Base-by-base conservation (phyloP, 2,113 vertebrate species). In the Anarhynchus alexandrinus region DNA sequence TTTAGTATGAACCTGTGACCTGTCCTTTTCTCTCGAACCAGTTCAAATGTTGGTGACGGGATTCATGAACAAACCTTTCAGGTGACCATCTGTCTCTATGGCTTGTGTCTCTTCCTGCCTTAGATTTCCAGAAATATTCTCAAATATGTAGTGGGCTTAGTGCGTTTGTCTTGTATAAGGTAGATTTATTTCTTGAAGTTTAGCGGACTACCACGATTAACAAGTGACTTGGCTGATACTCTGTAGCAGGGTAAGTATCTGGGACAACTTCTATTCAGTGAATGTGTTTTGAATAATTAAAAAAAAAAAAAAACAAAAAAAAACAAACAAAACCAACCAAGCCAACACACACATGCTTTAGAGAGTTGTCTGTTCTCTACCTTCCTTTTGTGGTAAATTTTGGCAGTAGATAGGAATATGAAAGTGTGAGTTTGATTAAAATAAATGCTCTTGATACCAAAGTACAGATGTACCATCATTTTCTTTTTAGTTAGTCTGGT, bases 391-490 rank as follows among this genome's bases (percentile, higher is more conserved):
- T 57, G 43, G 30, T 65, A 12, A 29, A 15, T 67, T 72, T 90
- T 84, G 59, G 59, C 29, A 66, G 32, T n/a, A 54, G 47, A 20
- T n/a, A 18, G 17, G n/a, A 81, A 32, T 67, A 14, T 4, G 23
- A 62, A 54, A 1, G 1, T 2, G 0, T 14, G 61, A 55, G 11
- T 26, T 74, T 0, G 10, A 57, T 57, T 49, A 47, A 81, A 83
- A 59, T 18, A 29, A 69, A 36, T 7, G 25, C 15, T 66, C 5
- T 20, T 54, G n/a, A 38, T 54, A 10, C 5, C 26, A 14, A 51
- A 6, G 22, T 55, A 29, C 1, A 38, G 65, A 10, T 34, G 18
- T 13, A 14, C 0, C 0, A 47, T 82, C 1, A 3, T 25, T 52
- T 93, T 59, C 5, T 40, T 70, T 34, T 52, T 16, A 10, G 10